These are phyloP conservation scores for Lymantria dispar DNA, from an alignment of 2,888 invertebrate genomes.

Conservation along the genomic window DNA sequence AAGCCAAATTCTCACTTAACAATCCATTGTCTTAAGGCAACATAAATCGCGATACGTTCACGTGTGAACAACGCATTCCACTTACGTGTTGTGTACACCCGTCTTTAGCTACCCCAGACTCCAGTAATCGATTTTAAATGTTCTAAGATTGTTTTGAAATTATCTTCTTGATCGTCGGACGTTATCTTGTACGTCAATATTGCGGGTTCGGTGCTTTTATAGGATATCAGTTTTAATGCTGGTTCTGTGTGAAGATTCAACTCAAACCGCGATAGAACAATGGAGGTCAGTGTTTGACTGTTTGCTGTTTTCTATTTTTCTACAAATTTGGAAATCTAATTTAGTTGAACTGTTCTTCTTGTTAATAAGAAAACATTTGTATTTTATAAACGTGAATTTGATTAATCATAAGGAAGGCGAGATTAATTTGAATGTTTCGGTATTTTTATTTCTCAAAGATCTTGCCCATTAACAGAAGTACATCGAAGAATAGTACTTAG, in stretches of 20 bases:
- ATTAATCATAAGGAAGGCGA: too few relatives aligned
- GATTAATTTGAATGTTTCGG: too few relatives aligned
- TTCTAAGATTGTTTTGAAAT: conserved; percentile 32
- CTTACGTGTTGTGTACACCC: conserved; percentile 28
- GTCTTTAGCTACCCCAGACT: conserved; percentile 37
- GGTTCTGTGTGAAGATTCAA: background rate
- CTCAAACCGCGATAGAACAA: too few relatives aligned
- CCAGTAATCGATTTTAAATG: conserved; percentile 51
- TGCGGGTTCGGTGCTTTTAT: conserved; percentile 1
- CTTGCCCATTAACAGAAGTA: too few relatives aligned
- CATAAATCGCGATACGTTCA: conserved; percentile 44
- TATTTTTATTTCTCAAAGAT: too few relatives aligned
- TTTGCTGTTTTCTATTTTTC: too few relatives aligned
- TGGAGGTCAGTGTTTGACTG: too few relatives aligned
- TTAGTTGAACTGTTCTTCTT: too few relatives aligned
- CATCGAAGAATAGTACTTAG: too few relatives aligned
- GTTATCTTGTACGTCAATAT: conserved; percentile 13
- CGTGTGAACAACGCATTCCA: conserved; percentile 53
- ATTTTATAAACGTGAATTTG: too few relatives aligned
- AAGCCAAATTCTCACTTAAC: conserved; percentile 26
- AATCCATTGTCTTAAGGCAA: conserved; percentile 31
- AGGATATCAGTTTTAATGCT: background rate
- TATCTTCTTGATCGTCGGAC: conserved; percentile 25
- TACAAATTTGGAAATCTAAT: too few relatives aligned
- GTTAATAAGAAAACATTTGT: too few relatives aligned